Percentiles rank a stretch among this genome's conserved stretches.
These are phyloP conservation scores for Danio jaintianensis DNA, from an alignment of 2,797 vertebrate genomes.

Conservation along the genomic window DNA sequence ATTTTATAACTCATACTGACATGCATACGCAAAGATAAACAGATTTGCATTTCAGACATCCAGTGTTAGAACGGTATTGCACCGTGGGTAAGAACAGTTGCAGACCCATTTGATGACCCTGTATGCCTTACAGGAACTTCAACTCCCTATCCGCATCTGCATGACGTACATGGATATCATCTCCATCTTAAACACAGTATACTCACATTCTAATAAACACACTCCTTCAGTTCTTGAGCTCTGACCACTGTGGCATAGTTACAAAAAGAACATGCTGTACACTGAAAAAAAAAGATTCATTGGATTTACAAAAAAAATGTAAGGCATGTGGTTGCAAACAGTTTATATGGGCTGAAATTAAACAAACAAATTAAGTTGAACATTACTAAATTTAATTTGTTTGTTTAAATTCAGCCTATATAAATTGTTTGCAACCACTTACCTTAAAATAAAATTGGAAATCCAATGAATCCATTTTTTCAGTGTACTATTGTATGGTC, in stretches of 20 bases:
- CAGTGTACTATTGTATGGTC: no score
- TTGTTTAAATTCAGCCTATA: no score
- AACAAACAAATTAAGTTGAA: no score
- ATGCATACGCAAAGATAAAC: slow-evolving; percentile 10
- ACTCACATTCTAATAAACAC: slow-evolving; percentile 42
- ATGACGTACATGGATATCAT: slow-evolving; percentile 42
- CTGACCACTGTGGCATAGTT: slow-evolving; percentile 35
- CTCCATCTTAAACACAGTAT: slow-evolving; percentile 27
- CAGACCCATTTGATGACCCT: not conserved
- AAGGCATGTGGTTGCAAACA: no score
- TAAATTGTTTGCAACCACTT: no score
- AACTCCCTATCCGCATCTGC: slow-evolving; percentile 23
- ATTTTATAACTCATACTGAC: slow-evolving; percentile 3
- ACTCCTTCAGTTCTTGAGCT: not conserved
- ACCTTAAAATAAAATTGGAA: no score
- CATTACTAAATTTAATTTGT: no score
- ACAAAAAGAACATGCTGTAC: not conserved
- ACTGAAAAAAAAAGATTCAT: no score
- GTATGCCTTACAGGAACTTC: slow-evolving; percentile 33
- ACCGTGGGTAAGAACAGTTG: not conserved
- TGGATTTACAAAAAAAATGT: no score
- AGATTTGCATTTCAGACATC: slow-evolving; percentile 11
- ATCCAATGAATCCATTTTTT: no score
- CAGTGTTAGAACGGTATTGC: not conserved
- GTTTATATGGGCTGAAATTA: no score